Percentiles rank a stretch among this genome's conserved stretches.
phyloP scores from a whole-genome alignment of 2,888 invertebrate species.

The Agrotis puta region DNA sequence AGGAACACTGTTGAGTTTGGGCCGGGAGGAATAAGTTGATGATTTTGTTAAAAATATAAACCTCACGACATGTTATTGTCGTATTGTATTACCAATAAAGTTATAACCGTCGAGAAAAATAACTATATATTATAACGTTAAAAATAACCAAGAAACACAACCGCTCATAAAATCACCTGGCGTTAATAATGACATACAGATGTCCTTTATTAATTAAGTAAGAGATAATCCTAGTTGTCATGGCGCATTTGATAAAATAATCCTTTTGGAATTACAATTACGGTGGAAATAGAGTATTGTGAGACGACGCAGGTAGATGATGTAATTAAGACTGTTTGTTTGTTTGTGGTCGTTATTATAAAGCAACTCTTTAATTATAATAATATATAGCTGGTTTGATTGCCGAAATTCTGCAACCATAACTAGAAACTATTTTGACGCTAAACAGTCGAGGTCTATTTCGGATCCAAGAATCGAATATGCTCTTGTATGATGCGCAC shows the following conservation, averaged over 20 bases:
- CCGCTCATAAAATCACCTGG: constrained; percentile 55
- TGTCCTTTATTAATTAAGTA: constrained; percentile 55
- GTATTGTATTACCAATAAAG: too few species aligned
- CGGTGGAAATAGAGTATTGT: constrained; percentile 19
- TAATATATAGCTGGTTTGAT: too few species aligned
- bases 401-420: too few species aligned
- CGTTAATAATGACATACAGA: constrained; percentile 49
- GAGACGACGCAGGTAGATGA: neutral
- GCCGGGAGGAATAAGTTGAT: too few species aligned
- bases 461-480: too few species aligned
- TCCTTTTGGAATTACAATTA: constrained; percentile 15
- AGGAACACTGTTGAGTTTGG: too few species aligned
- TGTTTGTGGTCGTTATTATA: constrained; percentile 6
- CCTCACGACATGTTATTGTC: too few species aligned
- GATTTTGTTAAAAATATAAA: too few species aligned
- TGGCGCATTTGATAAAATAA: constrained; percentile 47
- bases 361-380: too few species aligned
- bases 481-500: too few species aligned
- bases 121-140: constrained; percentile 3
- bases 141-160: constrained; percentile 6
- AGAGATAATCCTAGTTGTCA: constrained; percentile 53
- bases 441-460: too few species aligned
- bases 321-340: constrained; percentile 1
- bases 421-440: too few species aligned
- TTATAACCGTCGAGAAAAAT: constrained; percentile 4